These are phyloP conservation scores for Porites divaricata DNA, from an alignment of 92 coral and sea anemone species.

Conservation along the genomic window DNA sequence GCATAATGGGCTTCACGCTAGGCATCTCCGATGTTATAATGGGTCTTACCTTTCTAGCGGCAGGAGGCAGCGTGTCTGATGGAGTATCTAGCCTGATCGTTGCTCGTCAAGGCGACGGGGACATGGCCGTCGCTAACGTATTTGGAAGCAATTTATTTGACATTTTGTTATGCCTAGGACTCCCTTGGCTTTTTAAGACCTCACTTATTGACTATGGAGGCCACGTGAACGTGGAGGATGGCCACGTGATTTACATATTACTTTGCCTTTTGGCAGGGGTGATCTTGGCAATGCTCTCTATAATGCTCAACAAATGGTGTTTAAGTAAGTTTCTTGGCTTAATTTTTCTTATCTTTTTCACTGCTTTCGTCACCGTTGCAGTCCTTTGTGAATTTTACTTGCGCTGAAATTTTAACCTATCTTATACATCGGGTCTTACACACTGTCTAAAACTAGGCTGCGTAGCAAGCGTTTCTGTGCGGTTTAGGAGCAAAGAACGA, in stretches of 20 bases:
- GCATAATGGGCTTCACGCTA: slow-evolving; percentile 80
- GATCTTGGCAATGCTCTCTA: slow-evolving; percentile 48
- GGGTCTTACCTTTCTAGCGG: slow-evolving; percentile 87
- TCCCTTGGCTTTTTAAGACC: slow-evolving; percentile 83
- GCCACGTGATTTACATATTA: slow-evolving; percentile 74
- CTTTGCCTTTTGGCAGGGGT: slow-evolving; percentile 72
- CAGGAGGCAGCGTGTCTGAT: slow-evolving; percentile 87
- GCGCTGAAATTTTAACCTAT: slow-evolving; percentile 66
- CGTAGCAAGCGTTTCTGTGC: too few relatives aligned
- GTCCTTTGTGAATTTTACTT: slow-evolving; percentile 77
- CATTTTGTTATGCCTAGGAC: slow-evolving; percentile 76
- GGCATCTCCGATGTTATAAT: slow-evolving; percentile 84
- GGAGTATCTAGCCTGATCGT: slow-evolving; percentile 81
- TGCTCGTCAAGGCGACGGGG: slow-evolving; percentile 87
- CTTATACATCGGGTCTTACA: not conserved
- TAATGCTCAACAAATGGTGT: slow-evolving; percentile 68
- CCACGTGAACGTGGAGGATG: slow-evolving; percentile 61
- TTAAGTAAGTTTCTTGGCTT: slow-evolving; percentile 64
- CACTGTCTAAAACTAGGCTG: too few relatives aligned
- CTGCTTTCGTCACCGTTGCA: slow-evolving; percentile 76
- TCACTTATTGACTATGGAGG: slow-evolving; percentile 56
- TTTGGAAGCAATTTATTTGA: slow-evolving; percentile 88
- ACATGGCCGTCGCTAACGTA: slow-evolving; percentile 84
- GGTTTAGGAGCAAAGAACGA: too few relatives aligned
- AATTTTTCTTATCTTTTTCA: slow-evolving; percentile 57